Percentiles rank a stretch among this genome's conserved stretches.
These are phyloP conservation scores for Hirundo rustica DNA, from an alignment of 2,797 vertebrate species.

Conservation along the genomic window DNA sequence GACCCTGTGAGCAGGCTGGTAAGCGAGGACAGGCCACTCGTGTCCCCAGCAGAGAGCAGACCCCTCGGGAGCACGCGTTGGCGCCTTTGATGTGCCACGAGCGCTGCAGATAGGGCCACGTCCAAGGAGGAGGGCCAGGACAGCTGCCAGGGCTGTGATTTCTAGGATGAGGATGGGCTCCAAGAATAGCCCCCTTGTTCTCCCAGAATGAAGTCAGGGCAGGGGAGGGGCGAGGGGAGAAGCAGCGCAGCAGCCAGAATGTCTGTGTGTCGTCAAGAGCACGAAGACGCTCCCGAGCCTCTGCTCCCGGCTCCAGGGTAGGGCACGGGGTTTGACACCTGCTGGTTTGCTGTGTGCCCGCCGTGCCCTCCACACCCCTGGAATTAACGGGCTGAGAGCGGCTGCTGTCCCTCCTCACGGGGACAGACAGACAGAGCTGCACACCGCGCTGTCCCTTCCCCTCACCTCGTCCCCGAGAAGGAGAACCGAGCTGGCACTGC, in stretches of 20 bases:
- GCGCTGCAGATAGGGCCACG: not conserved
- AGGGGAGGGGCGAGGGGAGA: not conserved
- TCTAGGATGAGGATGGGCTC: constrained; percentile 2
- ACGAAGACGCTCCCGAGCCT: not conserved
- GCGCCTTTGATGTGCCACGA: not conserved
- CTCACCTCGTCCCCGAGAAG: not conserved
- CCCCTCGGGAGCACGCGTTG: not conserved
- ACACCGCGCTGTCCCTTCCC: not conserved
- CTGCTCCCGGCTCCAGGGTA: not conserved
- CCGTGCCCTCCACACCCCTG: not conserved
- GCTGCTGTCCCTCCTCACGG: not conserved
- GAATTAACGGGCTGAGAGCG: not conserved
- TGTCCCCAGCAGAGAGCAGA: not conserved
- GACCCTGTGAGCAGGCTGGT: not conserved
- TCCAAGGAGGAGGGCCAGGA: not conserved
- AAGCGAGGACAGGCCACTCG: not conserved
- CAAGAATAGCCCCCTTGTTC: constrained; percentile 11
- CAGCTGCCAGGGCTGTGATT: constrained; percentile 38
- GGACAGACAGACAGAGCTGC: not conserved
- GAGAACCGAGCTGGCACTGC: not conserved
- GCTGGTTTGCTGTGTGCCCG: not conserved
- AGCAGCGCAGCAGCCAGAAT: not conserved
- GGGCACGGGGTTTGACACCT: not conserved
- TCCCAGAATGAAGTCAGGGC: not conserved
- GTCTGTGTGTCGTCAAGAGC: not conserved